phyloP scores from a whole-genome alignment of 2,797 vertebrate species.

The Sebastes matsubarae region DNA sequence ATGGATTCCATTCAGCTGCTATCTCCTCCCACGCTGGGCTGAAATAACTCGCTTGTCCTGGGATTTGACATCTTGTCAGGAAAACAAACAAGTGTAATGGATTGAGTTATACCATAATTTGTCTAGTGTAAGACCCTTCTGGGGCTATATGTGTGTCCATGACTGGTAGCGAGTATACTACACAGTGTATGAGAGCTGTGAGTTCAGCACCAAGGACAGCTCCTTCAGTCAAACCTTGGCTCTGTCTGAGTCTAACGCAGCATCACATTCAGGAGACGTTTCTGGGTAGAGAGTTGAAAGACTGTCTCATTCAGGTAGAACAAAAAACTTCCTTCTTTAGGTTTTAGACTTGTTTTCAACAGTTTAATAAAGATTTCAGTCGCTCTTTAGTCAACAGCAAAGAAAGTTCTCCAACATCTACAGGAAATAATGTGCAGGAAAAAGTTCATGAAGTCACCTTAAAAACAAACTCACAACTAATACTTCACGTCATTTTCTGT shows the following conservation, averaged over 20 bases:
- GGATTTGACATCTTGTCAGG: conserved; percentile 24
- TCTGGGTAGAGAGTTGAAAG: neutral
- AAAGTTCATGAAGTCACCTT: neutral
- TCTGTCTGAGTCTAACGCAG: neutral
- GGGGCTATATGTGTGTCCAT: neutral
- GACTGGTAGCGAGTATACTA: neutral
- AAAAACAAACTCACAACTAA: neutral
- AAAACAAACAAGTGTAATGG: conserved; percentile 1
- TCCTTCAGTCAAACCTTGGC: conserved; percentile 1
- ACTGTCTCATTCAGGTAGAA: neutral
- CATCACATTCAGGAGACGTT: neutral
- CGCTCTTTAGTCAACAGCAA: neutral
- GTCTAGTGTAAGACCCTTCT: neutral
- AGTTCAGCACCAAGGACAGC: conserved; percentile 50
- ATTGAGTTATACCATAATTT: conserved; percentile 2
- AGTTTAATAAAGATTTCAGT: neutral
- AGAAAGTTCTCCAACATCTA: neutral
- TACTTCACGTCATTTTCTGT: neutral
- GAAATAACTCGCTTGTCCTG: neutral
- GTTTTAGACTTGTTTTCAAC: neutral
- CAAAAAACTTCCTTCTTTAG: neutral
- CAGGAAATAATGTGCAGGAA: neutral
- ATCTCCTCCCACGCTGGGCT: conserved; percentile 5
- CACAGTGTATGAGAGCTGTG: neutral
- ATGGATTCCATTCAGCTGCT: conserved; percentile 18